Evolutionary conservation across 2,888 invertebrate genomes (phyloP).

Genomic region (Noctua fimbriata): DNA sequence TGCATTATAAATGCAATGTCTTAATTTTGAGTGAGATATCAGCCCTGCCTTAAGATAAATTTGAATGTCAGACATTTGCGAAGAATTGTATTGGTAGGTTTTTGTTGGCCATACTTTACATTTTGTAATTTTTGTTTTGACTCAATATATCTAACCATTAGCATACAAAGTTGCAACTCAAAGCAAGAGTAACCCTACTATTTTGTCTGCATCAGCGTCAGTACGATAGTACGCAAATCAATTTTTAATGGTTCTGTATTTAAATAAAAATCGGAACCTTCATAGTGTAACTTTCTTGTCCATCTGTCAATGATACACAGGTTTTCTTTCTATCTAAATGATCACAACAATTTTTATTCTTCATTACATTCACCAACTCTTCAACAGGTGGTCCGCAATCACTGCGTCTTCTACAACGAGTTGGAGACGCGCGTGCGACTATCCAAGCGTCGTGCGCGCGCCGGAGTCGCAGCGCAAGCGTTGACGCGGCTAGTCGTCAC

Average conservation of each 20-base stretch:
- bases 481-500: constrained; percentile 97
- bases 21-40: not conserved
- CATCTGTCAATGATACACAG: not conserved
- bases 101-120: not conserved
- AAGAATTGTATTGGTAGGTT: too few species aligned
- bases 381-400: constrained; percentile 93
- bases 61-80: not conserved
- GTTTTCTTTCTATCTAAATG: not conserved
- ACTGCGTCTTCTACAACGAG: constrained; percentile 98
- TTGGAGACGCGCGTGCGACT: constrained; percentile 98
- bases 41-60: not conserved
- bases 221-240: not conserved
- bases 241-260: not conserved
- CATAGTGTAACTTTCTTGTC: not conserved
- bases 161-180: not conserved
- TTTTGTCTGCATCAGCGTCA: not conserved
- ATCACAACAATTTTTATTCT: not conserved
- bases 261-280: not conserved
- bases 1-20: not conserved
- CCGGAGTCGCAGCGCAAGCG: constrained; percentile 90
- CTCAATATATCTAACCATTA: not conserved
- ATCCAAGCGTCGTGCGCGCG: constrained; percentile 96
- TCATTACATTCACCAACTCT: not conserved
- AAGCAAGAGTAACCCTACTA: not conserved
- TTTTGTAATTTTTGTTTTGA: not conserved